phyloP scores from a whole-genome alignment of 2,797 vertebrate genomes.

The Lemur catta region DNA sequence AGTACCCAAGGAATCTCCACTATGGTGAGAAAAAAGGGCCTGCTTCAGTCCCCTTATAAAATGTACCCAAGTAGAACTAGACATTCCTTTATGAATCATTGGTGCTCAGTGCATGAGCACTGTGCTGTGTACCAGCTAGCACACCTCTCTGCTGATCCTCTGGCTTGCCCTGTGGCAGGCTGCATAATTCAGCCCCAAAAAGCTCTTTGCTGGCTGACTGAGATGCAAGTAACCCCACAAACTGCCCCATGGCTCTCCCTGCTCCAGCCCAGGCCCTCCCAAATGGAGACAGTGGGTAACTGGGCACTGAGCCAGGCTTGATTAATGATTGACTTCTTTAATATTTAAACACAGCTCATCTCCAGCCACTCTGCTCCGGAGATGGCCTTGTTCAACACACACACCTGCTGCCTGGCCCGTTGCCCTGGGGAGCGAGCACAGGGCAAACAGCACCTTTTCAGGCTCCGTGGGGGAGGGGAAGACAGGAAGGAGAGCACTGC shows the following conservation, averaged over 20 bases:
- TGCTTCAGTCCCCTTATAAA: background rate
- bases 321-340: constrained; percentile 79
- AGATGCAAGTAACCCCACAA: constrained; percentile 42
- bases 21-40: background rate
- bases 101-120: background rate
- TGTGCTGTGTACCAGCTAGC: background rate
- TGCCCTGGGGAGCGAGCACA: constrained; percentile 56
- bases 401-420: constrained; percentile 58
- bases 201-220: constrained; percentile 13
- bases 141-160: background rate
- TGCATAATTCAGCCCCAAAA: background rate
- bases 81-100: background rate
- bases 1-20: background rate
- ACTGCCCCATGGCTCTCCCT: background rate
- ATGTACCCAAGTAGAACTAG: background rate
- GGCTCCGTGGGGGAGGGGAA: background rate
- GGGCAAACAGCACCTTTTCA: constrained; percentile 60
- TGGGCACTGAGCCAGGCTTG: constrained; percentile 59
- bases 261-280: constrained; percentile 24
- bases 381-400: constrained; percentile 69
- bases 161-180: background rate
- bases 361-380: constrained; percentile 63
- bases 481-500: background rate
- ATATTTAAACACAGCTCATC: constrained; percentile 79
- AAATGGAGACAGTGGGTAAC: constrained; percentile 65